Conservation (phyloP, 2,888 invertebrate species). For the Chaetoderma sp. region DNA sequence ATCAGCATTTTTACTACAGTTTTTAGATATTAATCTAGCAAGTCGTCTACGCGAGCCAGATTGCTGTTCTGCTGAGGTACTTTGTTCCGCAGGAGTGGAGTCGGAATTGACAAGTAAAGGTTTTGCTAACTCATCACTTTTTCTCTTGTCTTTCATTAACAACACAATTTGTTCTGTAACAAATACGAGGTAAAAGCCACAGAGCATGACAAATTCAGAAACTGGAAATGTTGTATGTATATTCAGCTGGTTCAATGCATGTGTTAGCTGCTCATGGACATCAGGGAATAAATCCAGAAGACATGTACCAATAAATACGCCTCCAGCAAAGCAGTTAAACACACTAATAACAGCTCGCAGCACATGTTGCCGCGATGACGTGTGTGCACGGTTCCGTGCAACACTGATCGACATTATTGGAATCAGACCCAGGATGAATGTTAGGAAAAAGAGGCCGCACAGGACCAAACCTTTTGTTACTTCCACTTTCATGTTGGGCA, state of each 20-base stretch:
- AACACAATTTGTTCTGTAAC: slow-evolving; percentile 72
- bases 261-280: slow-evolving; percentile 68
- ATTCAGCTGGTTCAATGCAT: slow-evolving; percentile 47
- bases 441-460: slow-evolving; percentile 61
- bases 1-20: not conserved
- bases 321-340: slow-evolving; percentile 74
- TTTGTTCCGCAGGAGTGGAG: not conserved
- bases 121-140: too few species aligned
- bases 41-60: not conserved
- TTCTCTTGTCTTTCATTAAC: slow-evolving; percentile 54
- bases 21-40: not conserved
- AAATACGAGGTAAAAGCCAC: slow-evolving; percentile 74
- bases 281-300: slow-evolving; percentile 74
- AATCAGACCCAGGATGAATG: slow-evolving; percentile 66
- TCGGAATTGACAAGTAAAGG: not conserved
- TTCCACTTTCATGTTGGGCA: slow-evolving; percentile 40
- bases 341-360: slow-evolving; percentile 66
- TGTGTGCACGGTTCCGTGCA: not conserved
- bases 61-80: not conserved
- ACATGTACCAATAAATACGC: slow-evolving; percentile 75
- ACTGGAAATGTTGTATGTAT: slow-evolving; percentile 71
- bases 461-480: slow-evolving; percentile 66
- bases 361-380: slow-evolving; percentile 2
- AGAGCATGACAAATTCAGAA: slow-evolving; percentile 72
- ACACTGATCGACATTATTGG: slow-evolving; percentile 63